These are phyloP conservation scores for Volucella zonaria DNA, from an alignment of 2,888 invertebrate species.

Conservation along the genomic window DNA sequence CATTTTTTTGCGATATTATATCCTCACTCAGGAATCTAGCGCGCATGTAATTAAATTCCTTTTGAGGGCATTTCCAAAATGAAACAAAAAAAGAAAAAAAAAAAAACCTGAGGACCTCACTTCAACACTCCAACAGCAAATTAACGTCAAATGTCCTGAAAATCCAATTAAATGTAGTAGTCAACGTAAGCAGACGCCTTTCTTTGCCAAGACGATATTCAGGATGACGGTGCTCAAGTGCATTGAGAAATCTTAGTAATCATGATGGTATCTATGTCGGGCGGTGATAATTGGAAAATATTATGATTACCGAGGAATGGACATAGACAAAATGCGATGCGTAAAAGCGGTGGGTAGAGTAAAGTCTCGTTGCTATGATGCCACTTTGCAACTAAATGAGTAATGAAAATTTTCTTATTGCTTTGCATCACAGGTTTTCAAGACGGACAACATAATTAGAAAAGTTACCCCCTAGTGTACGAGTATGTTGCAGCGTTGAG, in stretches of 20 bases:
- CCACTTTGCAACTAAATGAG: constrained; percentile 34
- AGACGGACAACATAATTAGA: constrained; percentile 51
- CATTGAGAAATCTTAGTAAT: constrained; percentile 38
- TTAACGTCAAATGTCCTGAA: constrained; percentile 66
- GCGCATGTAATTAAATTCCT: constrained; percentile 67
- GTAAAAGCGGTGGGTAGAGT: constrained; percentile 28
- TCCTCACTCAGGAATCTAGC: constrained; percentile 30
- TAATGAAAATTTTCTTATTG: constrained; percentile 54
- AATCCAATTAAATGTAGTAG: constrained; percentile 71
- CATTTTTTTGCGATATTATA: constrained; percentile 21
- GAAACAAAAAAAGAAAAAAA: constrained; percentile 15
- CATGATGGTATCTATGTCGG: not conserved
- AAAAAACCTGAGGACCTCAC: no score
- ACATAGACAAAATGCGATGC: constrained; percentile 45
- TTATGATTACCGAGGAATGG: constrained; percentile 45
- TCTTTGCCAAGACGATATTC: constrained; percentile 12
- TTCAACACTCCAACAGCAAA: constrained; percentile 43
- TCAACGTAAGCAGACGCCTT: constrained; percentile 55
- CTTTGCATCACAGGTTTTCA: constrained; percentile 20
- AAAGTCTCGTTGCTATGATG: constrained; percentile 19
- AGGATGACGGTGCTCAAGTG: constrained; percentile 37
- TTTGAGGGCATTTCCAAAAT: constrained; percentile 41
- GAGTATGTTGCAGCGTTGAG: no score
- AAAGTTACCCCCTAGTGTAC: constrained; percentile 30
- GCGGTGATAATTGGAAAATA: constrained; percentile 60